These are phyloP conservation scores for Drosophila bifasciata DNA, from an alignment of 1,140 invertebrate genomes.

Conservation along the genomic window DNA sequence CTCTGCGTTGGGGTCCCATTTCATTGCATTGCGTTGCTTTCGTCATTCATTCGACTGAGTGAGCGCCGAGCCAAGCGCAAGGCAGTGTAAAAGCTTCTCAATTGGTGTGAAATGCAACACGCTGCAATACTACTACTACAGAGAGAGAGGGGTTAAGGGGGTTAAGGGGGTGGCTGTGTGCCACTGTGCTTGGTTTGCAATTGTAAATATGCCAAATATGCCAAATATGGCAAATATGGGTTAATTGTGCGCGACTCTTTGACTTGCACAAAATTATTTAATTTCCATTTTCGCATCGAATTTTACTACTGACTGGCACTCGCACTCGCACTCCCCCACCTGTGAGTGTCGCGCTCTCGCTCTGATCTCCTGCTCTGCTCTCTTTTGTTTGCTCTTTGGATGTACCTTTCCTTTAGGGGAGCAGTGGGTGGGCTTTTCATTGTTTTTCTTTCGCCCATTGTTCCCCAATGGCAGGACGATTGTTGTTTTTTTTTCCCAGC, in stretches of 20 bases:
- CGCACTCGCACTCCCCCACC: too few relatives aligned
- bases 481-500: conserved; percentile 29
- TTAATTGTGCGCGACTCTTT: conserved; percentile 77
- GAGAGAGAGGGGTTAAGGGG: neutral
- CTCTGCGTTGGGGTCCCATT: conserved; percentile 22
- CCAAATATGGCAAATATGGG: conserved; percentile 63
- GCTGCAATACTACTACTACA: conserved; percentile 34
- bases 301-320: neutral
- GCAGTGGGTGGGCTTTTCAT: too few relatives aligned
- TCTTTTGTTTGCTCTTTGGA: conserved; percentile 3
- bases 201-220: conserved; percentile 53
- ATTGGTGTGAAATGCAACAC: conserved; percentile 81
- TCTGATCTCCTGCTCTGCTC: neutral
- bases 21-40: conserved; percentile 57
- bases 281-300: conserved; percentile 46
- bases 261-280: conserved; percentile 67
- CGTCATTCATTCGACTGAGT: conserved; percentile 78
- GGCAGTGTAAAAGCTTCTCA: conserved; percentile 58
- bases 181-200: conserved; percentile 39
- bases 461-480: conserved; percentile 2
- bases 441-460: conserved; percentile 11
- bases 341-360: conserved; percentile 1
- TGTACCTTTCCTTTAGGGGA: conserved; percentile 17
- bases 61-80: conserved; percentile 69
- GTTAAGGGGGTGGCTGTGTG: neutral